Conservation (phyloP, 1,140 invertebrate genomes). For the Scaptomyza graminum region DNA sequence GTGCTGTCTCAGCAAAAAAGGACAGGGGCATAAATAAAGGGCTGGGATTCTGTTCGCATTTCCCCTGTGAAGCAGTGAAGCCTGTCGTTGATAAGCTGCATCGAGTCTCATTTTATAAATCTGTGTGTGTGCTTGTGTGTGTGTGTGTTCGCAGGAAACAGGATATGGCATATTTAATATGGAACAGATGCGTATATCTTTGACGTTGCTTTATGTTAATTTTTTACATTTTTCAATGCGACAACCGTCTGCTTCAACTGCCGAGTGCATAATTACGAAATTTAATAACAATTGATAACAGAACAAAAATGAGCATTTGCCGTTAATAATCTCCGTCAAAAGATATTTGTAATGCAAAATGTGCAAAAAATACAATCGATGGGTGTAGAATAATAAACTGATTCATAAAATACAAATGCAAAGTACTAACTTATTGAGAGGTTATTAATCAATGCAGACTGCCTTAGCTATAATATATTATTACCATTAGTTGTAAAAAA, state of each 20-base stretch:
- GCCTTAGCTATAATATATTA: background rate
- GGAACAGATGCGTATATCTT: conserved; percentile 71
- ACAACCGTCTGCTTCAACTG: conserved; percentile 42
- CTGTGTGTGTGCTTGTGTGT: conserved; percentile 14
- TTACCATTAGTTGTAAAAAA: background rate
- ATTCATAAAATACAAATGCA: conserved; percentile 69
- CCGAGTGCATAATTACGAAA: conserved; percentile 57
- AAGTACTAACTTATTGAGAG: conserved; percentile 24
- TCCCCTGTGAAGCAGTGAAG: conserved; percentile 40
- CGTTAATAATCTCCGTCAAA: conserved; percentile 45
- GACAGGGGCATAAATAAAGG: conserved; percentile 25
- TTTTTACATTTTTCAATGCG: conserved; percentile 43
- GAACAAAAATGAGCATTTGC: conserved; percentile 25
- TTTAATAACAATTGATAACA: conserved; percentile 37
- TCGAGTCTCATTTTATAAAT: conserved; percentile 2
- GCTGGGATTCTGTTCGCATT: conserved; percentile 17
- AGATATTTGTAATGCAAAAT: conserved; percentile 42
- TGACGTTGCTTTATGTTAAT: conserved; percentile 33
- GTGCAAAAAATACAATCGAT: conserved; percentile 22
- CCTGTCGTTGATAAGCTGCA: conserved; percentile 59
- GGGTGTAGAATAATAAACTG: conserved; percentile 41
- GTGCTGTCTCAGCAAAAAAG: conserved; percentile 14
- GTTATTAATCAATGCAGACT: conserved; percentile 48
- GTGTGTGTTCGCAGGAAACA: conserved; percentile 64
- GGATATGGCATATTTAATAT: conserved; percentile 82